Conservation (phyloP, 2,113 vertebrate genomes). For the Taurulus bubalis region DNA sequence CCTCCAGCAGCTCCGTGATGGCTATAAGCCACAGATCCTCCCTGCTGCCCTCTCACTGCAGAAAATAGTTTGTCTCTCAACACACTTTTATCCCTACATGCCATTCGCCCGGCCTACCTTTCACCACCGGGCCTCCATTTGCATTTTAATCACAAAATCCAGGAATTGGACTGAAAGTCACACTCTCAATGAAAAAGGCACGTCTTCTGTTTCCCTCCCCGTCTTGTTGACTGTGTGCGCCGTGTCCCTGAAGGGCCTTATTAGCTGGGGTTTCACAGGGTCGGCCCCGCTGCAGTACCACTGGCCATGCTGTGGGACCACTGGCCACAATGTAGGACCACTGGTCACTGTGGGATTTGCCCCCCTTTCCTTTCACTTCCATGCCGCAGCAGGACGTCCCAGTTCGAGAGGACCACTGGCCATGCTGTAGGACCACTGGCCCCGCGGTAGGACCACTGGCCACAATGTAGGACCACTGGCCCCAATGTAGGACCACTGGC, state of each 20-base stretch:
- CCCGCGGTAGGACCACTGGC: no score
- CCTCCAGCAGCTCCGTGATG: conserved; percentile 82
- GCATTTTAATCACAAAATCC: conserved; percentile 53
- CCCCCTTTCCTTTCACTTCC: conserved; percentile 57
- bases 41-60: conserved; percentile 72
- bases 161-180: conserved; percentile 10
- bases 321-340: no score
- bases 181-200: conserved; percentile 15
- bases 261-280: not conserved
- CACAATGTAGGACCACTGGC: no score
- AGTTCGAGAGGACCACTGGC: conserved; percentile 41
- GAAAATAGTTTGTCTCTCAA: conserved; percentile 69
- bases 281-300: not conserved
- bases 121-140: conserved; percentile 30
- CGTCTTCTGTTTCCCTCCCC: not conserved
- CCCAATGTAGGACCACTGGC: no score
- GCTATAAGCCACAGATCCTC: conserved; percentile 77
- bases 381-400: conserved; percentile 47
- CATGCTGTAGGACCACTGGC: no score
- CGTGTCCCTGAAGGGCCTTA: not conserved
- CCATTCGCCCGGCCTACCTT: conserved; percentile 22
- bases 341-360: conserved; percentile 76
- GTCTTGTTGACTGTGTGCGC: not conserved
- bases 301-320: not conserved
- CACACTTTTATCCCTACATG: conserved; percentile 41